Base-by-base conservation (phyloP, 2,113 vertebrate genomes). In the Atherinomorus stipes region DNA sequence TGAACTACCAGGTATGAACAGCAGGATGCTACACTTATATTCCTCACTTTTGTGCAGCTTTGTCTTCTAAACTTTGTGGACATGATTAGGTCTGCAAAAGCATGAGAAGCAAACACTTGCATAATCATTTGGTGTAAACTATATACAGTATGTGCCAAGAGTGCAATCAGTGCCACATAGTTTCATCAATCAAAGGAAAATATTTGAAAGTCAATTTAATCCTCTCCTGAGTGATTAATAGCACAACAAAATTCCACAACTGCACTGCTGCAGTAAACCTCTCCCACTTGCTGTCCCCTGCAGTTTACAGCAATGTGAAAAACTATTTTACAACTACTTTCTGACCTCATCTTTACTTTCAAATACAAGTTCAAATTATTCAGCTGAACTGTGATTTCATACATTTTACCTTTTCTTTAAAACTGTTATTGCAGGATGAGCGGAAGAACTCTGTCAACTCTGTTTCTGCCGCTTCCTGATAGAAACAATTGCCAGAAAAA, bases 151-250 rank as follows among this genome's bases (percentile, higher is more conserved):
- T 44, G 61, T 57, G 64, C 64, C 60, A 66, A 42, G 26, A 34
- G 60, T 40, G 44, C 73, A 88, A 61, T 65, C 76, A 26, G 38
- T 62, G 34, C 53, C 52, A 49, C 58, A 28, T 34, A 67, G 38
- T 64, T 87, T 82, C 64, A 82, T 80, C 76, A 84, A 74, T 86
- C 79, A 87, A 53, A 19, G 28, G 45, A 11, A 73, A 75, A 78
- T 72, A 85, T 82, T 70, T 75, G 68, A 83, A 85, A 86, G 62
- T 85, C 60, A 76, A 71, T 86, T 75, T 72, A 56, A 81, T 81
- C 77, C 37, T 80, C 75, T 65, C 61, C 34, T 50, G 28, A 50
- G 54, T 83, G 78, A 90, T 80, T 88, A 77, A 85, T 88, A 58
- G 78, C 76, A 85, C 56, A 63, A 58, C 22, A 19, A 28, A 76